Percentiles rank a stretch among this genome's conserved stretches.
These are phyloP conservation scores for Porites lutea DNA, from an alignment of 64 coral and sea anemone genomes.

Conservation along the genomic window DNA sequence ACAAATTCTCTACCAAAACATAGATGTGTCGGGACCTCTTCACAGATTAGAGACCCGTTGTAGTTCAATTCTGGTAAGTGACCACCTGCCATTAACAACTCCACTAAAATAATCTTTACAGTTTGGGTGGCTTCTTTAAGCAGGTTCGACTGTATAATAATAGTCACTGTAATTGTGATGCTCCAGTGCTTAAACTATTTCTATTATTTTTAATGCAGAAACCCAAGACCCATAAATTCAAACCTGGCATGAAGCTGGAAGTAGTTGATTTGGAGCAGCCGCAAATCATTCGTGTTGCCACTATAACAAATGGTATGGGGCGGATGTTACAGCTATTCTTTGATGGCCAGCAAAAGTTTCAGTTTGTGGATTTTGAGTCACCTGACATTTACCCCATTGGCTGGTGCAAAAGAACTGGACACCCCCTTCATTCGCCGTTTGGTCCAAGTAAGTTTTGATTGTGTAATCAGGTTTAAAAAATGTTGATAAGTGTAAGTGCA, in stretches of 20 bases:
- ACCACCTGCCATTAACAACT: too few relatives aligned
- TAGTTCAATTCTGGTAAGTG: too few relatives aligned
- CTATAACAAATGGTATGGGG: slow-evolving; percentile 93
- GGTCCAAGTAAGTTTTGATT: slow-evolving; percentile 73
- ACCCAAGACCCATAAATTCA: slow-evolving; percentile 85
- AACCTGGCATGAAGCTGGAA: slow-evolving; percentile 90
- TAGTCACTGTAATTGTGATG: too few relatives aligned
- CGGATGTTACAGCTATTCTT: slow-evolving; percentile 90
- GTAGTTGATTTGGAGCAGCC: slow-evolving; percentile 92
- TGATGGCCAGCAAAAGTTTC: slow-evolving; percentile 91
- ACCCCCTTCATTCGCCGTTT: slow-evolving; percentile 86
- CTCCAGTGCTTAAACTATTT: too few relatives aligned
- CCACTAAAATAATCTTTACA: too few relatives aligned
- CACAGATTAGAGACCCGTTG: too few relatives aligned
- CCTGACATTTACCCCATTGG: slow-evolving; percentile 91
- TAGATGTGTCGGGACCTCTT: too few relatives aligned
- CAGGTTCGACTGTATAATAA: too few relatives aligned
- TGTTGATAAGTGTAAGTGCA: not conserved
- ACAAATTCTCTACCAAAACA: too few relatives aligned
- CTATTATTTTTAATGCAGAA: slow-evolving; percentile 60
- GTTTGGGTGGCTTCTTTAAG: too few relatives aligned
- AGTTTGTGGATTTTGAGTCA: slow-evolving; percentile 96
- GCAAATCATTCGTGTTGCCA: slow-evolving; percentile 81
- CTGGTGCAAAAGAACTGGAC: slow-evolving; percentile 95
- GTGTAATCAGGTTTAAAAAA: not conserved